Evolutionary conservation across 2,797 vertebrate species (phyloP).

Genomic region (Euthynnus affinis): DNA sequence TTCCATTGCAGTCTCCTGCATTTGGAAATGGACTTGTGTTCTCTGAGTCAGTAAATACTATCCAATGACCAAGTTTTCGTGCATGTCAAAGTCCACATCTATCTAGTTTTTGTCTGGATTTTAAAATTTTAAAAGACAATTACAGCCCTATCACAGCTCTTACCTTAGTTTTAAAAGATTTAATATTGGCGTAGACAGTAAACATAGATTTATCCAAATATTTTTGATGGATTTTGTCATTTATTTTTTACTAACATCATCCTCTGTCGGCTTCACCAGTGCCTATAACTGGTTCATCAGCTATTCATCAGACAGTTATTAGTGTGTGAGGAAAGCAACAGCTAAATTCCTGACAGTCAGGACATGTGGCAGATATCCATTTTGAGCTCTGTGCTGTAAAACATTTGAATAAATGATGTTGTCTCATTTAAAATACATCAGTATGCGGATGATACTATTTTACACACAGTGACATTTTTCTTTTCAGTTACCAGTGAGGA

Average conservation of each 20-base stretch:
- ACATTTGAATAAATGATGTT: too few species aligned
- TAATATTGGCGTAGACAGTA: background rate
- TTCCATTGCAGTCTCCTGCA: background rate
- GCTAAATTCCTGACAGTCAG: background rate
- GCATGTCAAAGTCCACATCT: slow-evolving; percentile 6
- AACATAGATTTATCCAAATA: background rate
- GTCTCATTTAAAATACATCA: slow-evolving; percentile 7
- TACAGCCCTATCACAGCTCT: background rate
- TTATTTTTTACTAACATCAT: background rate
- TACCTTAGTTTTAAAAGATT: background rate
- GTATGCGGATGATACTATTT: slow-evolving; percentile 3
- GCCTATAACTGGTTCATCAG: slow-evolving; percentile 6
- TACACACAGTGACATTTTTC: background rate
- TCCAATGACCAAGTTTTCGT: background rate
- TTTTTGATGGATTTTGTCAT: background rate
- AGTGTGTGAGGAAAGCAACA: background rate
- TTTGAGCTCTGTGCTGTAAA: too few species aligned
- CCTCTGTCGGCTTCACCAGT: background rate
- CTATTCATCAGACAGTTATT: slow-evolving; percentile 14
- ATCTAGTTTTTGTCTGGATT: background rate
- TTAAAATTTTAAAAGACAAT: background rate
- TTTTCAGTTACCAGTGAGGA: slow-evolving; percentile 7
- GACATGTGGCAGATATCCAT: too few species aligned
- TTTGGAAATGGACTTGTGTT: slow-evolving; percentile 1
- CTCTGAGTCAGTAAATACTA: slow-evolving; percentile 6